Evolutionary conservation across 2,888 invertebrate genomes (phyloP).

Genomic region (Sturmia bella): DNA sequence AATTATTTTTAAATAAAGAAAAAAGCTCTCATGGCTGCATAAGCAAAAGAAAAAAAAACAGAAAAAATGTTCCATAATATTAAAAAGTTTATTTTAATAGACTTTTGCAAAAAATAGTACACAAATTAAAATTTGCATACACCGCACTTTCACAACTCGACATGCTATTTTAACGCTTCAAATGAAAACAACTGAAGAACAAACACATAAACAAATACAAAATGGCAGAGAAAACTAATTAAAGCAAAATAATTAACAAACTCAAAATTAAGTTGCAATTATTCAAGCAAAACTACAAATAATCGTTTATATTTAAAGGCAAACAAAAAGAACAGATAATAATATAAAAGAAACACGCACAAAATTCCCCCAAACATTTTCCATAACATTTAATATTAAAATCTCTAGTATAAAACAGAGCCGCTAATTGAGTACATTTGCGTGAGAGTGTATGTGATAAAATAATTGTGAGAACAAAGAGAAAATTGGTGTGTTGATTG

Average conservation of each 20-base stretch:
- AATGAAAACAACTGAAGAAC: neutral
- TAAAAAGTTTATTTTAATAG: slow-evolving; percentile 42
- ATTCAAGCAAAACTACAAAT: slow-evolving; percentile 24
- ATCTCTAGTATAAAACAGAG: neutral
- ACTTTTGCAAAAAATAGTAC: neutral
- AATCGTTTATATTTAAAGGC: neutral
- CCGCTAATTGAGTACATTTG: neutral
- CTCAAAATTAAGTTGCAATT: slow-evolving; percentile 16
- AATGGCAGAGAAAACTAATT: slow-evolving; percentile 13
- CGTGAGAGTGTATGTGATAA: neutral
- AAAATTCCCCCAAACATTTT: slow-evolving; percentile 6
- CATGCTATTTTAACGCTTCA: slow-evolving; percentile 9
- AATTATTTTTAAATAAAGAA: slow-evolving; percentile 4
- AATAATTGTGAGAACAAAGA: neutral
- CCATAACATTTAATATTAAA: neutral
- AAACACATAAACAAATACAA: neutral
- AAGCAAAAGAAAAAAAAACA: neutral
- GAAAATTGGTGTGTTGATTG: neutral
- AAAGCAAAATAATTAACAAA: slow-evolving; percentile 10
- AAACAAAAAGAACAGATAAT: neutral
- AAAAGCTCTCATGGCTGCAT: neutral
- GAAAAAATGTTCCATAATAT: slow-evolving; percentile 43
- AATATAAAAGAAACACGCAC: slow-evolving; percentile 12
- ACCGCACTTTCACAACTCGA: neutral
- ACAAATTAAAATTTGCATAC: neutral